Conservation (phyloP, 2,113 vertebrate genomes). For the Gobiocypris rarus region DNA sequence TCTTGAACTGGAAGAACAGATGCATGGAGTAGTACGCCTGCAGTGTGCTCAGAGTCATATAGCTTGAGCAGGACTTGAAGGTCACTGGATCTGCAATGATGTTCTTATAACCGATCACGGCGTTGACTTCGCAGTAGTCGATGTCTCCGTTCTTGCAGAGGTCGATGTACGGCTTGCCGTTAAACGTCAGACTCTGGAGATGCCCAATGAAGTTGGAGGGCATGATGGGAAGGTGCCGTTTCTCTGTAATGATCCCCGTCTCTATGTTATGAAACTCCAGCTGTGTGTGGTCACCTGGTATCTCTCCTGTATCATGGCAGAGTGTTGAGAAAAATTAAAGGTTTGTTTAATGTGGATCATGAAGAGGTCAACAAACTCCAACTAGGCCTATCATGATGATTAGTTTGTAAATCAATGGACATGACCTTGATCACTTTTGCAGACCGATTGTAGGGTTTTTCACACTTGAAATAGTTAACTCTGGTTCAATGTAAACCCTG, state of each 20-base stretch:
- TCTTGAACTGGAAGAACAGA: constrained; percentile 99
- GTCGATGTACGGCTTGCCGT: constrained; percentile 98
- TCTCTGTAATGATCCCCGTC: constrained; percentile 97
- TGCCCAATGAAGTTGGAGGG: constrained; percentile 99
- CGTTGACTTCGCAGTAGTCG: constrained; percentile 97
- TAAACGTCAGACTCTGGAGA: constrained; percentile 95
- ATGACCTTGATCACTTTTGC: no score
- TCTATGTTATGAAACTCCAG: constrained; percentile 99
- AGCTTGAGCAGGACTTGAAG: constrained; percentile 98
- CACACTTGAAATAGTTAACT: no score
- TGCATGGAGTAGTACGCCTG: constrained; percentile 99
- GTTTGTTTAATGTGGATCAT: not conserved
- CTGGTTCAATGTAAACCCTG: no score
- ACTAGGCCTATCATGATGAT: not conserved
- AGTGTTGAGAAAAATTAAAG: not conserved
- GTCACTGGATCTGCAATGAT: constrained; percentile 98
- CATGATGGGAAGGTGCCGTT: constrained; percentile 88
- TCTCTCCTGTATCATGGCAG: constrained; percentile 83
- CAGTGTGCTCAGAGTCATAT: constrained; percentile 89
- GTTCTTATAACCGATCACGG: constrained; percentile 96
- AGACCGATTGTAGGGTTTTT: no score
- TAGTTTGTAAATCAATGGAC: no score
- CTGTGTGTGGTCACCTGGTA: constrained; percentile 96
- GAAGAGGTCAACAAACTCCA: not conserved
- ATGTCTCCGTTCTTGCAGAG: constrained; percentile 99